These are phyloP conservation scores for Rhinatrema bivittatum DNA, from an alignment of 2,797 vertebrate genomes.

Conservation along the genomic window DNA sequence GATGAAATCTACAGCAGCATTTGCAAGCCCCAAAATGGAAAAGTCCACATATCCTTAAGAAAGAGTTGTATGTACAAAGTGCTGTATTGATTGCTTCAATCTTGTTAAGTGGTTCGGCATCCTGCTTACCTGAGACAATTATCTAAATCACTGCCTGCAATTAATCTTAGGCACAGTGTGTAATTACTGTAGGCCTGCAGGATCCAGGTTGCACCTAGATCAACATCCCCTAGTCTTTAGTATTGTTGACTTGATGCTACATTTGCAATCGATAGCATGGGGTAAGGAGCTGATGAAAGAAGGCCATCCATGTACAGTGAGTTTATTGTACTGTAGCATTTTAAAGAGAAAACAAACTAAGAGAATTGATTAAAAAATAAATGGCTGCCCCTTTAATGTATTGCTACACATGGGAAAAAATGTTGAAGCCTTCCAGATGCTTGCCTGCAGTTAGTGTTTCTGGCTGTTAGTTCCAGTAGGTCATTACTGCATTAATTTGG, in stretches of 20 bases:
- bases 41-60: too few relatives aligned
- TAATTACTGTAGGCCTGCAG: constrained; percentile 33
- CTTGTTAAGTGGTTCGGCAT: constrained; percentile 14
- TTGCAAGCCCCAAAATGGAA: too few relatives aligned
- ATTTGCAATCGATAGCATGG: too few relatives aligned
- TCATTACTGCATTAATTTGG: constrained; percentile 77
- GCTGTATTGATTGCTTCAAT: constrained; percentile 25
- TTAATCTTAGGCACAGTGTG: constrained; percentile 52
- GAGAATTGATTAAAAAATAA: constrained; percentile 36
- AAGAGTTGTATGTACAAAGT: constrained; percentile 33
- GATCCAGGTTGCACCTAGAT: constrained; percentile 26
- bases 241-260: background rate
- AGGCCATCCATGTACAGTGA: constrained; percentile 2
- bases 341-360: constrained; percentile 3
- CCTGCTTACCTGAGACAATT: constrained; percentile 35
- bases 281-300: background rate
- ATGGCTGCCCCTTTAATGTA: constrained; percentile 47
- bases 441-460: constrained; percentile 60
- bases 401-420: constrained; percentile 33
- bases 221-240: constrained; percentile 6
- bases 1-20: too few relatives aligned
- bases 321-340: constrained; percentile 9
- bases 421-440: constrained; percentile 67
- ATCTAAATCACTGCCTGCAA: constrained; percentile 45
- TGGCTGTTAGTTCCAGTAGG: constrained; percentile 75